Conservation (phyloP, 1,140 invertebrate species). For the Conus betulinus region DNA sequence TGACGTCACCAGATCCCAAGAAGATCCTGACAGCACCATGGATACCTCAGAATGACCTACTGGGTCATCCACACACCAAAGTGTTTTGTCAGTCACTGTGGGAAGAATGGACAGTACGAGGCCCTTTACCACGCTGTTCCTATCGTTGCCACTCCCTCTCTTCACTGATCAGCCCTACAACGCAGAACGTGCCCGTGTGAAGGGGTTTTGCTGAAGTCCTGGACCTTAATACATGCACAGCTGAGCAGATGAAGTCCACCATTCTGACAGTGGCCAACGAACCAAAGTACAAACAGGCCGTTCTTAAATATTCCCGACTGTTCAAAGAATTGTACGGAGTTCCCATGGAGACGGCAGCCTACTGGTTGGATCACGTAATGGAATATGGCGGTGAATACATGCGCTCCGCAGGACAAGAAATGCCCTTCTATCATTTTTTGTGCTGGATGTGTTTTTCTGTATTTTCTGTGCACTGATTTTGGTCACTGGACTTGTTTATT, state of each 20-base stretch:
- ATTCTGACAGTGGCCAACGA: conserved; percentile 54
- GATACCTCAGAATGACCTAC: conserved; percentile 88
- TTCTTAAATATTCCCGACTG: conserved; percentile 51
- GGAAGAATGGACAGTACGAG: conserved; percentile 85
- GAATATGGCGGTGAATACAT: conserved; percentile 60
- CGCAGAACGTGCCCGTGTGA: conserved; percentile 64
- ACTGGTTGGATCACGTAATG: conserved; percentile 57
- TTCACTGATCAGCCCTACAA: conserved; percentile 82
- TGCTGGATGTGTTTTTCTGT: conserved; percentile 50
- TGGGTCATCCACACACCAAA: conserved; percentile 78
- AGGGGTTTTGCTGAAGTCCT: conserved; percentile 65
- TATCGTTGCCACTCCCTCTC: conserved; percentile 84
- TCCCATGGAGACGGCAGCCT: conserved; percentile 46
- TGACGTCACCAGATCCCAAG: conserved; percentile 67
- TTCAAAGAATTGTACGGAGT: conserved; percentile 36
- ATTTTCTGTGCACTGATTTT: background rate
- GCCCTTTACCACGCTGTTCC: conserved; percentile 85
- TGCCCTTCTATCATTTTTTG: conserved; percentile 54
- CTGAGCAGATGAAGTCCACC: conserved; percentile 37
- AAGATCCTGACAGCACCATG: conserved; percentile 85
- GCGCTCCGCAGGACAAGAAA: conserved; percentile 42
- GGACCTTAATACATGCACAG: conserved; percentile 53
- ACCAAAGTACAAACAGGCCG: conserved; percentile 41
- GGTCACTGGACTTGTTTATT: background rate
- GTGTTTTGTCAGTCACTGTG: conserved; percentile 86